Evolutionary conservation across 2,888 invertebrate genomes (phyloP).

Genomic region (Rhyacophila evoluta): DNA sequence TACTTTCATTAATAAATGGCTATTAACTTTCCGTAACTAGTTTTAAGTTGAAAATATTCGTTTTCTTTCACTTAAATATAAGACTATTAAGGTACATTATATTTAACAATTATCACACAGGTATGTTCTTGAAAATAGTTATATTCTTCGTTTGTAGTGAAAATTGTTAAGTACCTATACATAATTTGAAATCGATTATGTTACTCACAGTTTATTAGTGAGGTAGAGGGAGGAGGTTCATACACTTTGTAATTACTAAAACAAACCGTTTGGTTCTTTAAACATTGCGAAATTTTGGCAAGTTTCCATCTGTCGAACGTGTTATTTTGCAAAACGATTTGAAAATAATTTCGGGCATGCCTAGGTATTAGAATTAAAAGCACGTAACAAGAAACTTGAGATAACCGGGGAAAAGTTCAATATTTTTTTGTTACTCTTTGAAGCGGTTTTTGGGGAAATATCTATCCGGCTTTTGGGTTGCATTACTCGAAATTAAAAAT

Average conservation of each 20-base stretch:
- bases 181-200: no score
- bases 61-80: no score
- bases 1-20: no score
- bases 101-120: no score
- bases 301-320: slow-evolving; percentile 37
- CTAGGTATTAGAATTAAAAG: slow-evolving; percentile 23
- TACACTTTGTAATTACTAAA: slow-evolving; percentile 33
- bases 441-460: background rate
- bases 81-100: no score
- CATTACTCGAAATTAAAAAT: no score
- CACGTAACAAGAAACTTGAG: slow-evolving; percentile 44
- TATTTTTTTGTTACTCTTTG: background rate
- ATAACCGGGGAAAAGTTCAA: background rate
- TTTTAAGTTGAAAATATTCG: no score
- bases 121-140: no score
- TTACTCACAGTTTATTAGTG: background rate
- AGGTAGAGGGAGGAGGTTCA: background rate
- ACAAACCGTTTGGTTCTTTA: slow-evolving; percentile 41
- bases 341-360: slow-evolving; percentile 47
- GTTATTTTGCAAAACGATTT: slow-evolving; percentile 52
- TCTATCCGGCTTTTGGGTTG: background rate
- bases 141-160: no score
- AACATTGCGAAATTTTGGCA: slow-evolving; percentile 48
- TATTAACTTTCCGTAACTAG: no score
- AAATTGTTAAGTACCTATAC: no score